These are phyloP conservation scores for Eristalis tenax DNA, from an alignment of 2,888 invertebrate genomes.

Conservation along the genomic window DNA sequence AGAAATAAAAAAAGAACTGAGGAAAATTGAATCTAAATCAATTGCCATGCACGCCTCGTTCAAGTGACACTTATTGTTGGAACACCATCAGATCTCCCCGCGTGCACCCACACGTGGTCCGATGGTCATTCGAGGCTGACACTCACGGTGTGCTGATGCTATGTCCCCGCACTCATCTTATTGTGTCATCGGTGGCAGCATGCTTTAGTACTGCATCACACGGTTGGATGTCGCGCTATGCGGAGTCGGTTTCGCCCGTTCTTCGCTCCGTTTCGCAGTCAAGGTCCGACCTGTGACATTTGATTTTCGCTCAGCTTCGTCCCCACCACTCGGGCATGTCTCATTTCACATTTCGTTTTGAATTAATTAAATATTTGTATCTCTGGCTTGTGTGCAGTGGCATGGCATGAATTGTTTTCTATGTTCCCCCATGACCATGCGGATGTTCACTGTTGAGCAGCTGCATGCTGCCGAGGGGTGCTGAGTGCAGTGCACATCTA, in stretches of 20 bases:
- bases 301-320: conserved; percentile 12
- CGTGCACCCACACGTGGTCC: no score
- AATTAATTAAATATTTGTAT: conserved; percentile 7
- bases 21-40: not conserved
- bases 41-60: not conserved
- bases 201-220: not conserved
- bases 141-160: not conserved
- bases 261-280: conserved; percentile 8
- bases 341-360: not conserved
- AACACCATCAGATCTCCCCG: no score
- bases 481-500: not conserved
- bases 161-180: not conserved
- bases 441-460: no score
- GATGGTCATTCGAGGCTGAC: not conserved
- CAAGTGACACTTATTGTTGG: not conserved
- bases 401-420: not conserved
- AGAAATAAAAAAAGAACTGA: not conserved
- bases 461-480: not conserved
- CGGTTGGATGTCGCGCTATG: not conserved
- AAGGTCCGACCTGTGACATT: conserved; percentile 58
- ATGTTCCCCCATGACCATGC: not conserved
- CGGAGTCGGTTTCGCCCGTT: not conserved
- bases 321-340: not conserved
- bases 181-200: not conserved
- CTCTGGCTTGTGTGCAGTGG: not conserved